Base-by-base conservation (phyloP, 2,113 vertebrate species). In the Microcebus jonahi region DNA sequence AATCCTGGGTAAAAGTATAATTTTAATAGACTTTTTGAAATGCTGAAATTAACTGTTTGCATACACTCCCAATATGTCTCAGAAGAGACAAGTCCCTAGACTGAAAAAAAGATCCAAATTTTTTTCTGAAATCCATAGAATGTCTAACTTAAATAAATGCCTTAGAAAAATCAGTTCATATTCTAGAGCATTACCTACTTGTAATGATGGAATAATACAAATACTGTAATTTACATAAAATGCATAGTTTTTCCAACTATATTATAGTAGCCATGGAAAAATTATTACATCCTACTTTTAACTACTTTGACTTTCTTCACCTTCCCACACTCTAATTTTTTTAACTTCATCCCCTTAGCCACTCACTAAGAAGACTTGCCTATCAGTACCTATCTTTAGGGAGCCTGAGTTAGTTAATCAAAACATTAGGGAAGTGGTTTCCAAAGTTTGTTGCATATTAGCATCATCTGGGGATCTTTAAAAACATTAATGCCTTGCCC, bases 191-290 rank as follows among this genome's bases (percentile, higher is more conserved):
- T 20, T 48, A 71, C 73, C 36, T 71, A 81, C 12, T 48, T 84
- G 25, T 5, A 70, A 50, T 84, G 36, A 71, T 10, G 5, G 50
- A 95, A 80, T 27, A 84, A 75, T 45, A 80, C 10, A 96, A 83
- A 70, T 89, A 50, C 25, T 87, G 14, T 88, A 80, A 76, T 75
- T 80, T 90, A 95, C 57, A 92, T 70, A 50, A 97, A 89, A 90
- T 61, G 4, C 8, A 61, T 39, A 90, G 48, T 27, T 86, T 68
- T 94, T 73, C 23, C 9, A 82, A 68, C 36, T 77, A 39, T 48
- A 53, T 83, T 71, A n/a, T 14, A 59, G 18, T 9, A 71, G 57
- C 29, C 84, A 21, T 82, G 25, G 50, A 92, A 91, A 82, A 88
- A 55, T 59, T 73, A 27, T 65, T 71, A 55, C n/a, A 59, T 53